A percentile compares a stretch with the other conserved stretches of the same genome.
These are phyloP conservation scores for Koerneria pararmatus DNA, from an alignment of 2,888 invertebrate genomes.

Conservation along the genomic window DNA sequence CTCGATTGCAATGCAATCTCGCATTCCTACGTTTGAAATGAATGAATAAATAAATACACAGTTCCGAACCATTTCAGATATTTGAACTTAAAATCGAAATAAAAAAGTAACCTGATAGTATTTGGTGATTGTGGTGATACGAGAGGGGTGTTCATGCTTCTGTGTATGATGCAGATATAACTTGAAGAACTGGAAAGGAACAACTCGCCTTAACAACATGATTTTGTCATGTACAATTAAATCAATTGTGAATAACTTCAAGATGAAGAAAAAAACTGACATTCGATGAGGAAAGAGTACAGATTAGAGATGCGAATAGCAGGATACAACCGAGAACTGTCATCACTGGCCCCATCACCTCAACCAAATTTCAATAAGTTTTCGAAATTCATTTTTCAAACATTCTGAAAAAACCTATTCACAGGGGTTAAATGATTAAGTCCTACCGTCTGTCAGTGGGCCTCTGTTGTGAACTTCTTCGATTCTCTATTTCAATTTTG, in stretches of 20 bases:
- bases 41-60: too few species aligned
- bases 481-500: too few species aligned
- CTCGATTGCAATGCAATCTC: too few species aligned
- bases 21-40: too few species aligned
- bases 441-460: too few species aligned
- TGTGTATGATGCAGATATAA: constrained; percentile 54
- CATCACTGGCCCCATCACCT: constrained; percentile 57
- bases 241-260: background rate
- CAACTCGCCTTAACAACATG: background rate
- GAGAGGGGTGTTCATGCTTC: constrained; percentile 52
- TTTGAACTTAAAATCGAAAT: too few species aligned
- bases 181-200: constrained; percentile 44
- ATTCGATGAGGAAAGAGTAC: constrained; percentile 48
- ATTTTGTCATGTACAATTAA: background rate
- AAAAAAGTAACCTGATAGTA: constrained; percentile 48
- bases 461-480: too few species aligned
- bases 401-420: too few species aligned
- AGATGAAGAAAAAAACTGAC: constrained; percentile 28
- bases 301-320: constrained; percentile 41
- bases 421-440: too few species aligned
- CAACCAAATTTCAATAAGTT: constrained; percentile 3
- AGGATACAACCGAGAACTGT: constrained; percentile 44
- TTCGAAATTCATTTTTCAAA: too few species aligned
- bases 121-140: constrained; percentile 55
- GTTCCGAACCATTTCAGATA: too few species aligned